Evolutionary conservation across 2,797 vertebrate genomes (phyloP), one percentile per base, ranked within the genome.

Genomic region (Okamejei kenojei): DNA sequence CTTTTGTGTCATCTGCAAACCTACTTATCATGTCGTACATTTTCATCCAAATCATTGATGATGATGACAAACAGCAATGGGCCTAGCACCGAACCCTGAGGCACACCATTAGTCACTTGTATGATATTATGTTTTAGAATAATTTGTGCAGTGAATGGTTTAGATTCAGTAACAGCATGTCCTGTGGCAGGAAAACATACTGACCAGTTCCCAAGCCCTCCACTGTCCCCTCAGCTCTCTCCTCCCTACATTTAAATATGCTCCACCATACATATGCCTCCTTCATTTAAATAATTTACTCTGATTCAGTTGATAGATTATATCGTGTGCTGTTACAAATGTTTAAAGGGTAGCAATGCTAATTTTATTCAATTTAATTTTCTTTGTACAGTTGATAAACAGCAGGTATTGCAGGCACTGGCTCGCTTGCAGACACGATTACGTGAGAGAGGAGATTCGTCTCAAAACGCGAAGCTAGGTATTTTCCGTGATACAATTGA

Each of bases 381-480:
- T 92, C 21, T 8, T 54, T 92, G 95, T 21, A 93, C 95, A 0
- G 94, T 94, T 93, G 98, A 99, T 96, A 97, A 97, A 35, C 97
- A 98, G 96, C 98, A 98, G 96, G 97, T 98, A 0, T 96, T 98
- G 94, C 97, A 97, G 94, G 97, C 98, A 93, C 95, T 99, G 77
- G 98, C 99, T 93, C 97, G 98, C 19, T 96, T 99, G 91, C 98
- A 98, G 96, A 94, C 95, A 38, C 98, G 97, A 93, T 96, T 99
- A 93, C 95, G 94, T 7, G 98, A 98, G 95, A 97, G 95, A 93
- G 98, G 97, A 61, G 98, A 99, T 94, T 97, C 96, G 93, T 97
- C 96, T 0, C 98, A 98, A 95, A 96, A 96, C 15, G 97, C 98
- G 78, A 96, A 96, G 65, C 94, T 99, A 93, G 95, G 96, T 29